phyloP scores from a whole-genome alignment of 1,140 invertebrate species.

The Agrilus planipennis region DNA sequence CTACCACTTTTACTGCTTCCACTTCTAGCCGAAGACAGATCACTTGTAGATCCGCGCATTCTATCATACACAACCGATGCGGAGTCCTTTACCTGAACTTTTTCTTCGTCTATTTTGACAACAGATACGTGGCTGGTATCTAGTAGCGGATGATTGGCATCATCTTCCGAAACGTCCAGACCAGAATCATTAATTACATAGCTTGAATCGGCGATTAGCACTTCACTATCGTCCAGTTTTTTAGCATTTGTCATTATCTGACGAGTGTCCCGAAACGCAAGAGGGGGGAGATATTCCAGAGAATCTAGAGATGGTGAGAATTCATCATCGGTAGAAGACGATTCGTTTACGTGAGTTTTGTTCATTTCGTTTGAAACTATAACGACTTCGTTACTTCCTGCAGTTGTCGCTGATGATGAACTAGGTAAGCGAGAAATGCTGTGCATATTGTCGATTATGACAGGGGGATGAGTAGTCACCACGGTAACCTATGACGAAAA shows the following conservation, averaged over 20 bases:
- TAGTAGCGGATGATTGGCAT: constrained; percentile 21
- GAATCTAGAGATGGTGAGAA: constrained; percentile 58
- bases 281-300: constrained; percentile 49
- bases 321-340: constrained; percentile 62
- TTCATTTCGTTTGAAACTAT: constrained; percentile 66
- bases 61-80: constrained; percentile 35
- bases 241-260: constrained; percentile 34
- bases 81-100: constrained; percentile 58
- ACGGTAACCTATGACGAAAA: constrained; percentile 46
- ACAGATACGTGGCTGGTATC: constrained; percentile 82
- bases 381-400: constrained; percentile 48
- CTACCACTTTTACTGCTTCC: constrained; percentile 12
- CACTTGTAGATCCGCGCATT: constrained; percentile 30
- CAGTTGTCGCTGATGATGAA: constrained; percentile 30
- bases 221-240: constrained; percentile 71
- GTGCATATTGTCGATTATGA: constrained; percentile 45
- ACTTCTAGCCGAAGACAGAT: constrained; percentile 29
- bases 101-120: constrained; percentile 73
- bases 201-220: constrained; percentile 58
- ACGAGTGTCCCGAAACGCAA: constrained; percentile 33
- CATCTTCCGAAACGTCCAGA: constrained; percentile 37
- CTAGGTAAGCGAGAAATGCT: constrained; percentile 25
- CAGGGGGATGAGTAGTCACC: constrained; percentile 69
- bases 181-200: constrained; percentile 43
- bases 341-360: constrained; percentile 47